Evolutionary conservation across 2,113 vertebrate species (phyloP).

Genomic region (Leptobrachium leishanense): DNA sequence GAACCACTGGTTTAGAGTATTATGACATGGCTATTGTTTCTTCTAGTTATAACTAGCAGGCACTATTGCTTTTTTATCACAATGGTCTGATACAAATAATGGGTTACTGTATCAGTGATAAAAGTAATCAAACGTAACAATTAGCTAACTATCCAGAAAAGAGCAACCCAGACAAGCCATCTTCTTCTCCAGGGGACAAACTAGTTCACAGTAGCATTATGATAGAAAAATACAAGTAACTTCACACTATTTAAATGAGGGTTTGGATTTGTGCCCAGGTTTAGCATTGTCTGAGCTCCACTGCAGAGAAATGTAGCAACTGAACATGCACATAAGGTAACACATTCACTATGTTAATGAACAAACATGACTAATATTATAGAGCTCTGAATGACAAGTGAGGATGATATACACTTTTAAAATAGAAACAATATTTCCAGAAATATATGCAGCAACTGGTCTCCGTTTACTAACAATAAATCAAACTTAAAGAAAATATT

Average conservation of each 20-base stretch:
- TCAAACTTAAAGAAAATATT: no score
- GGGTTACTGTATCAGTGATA: conserved; percentile 12
- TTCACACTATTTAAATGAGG: not conserved
- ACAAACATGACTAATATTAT: no score
- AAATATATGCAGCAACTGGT: no score
- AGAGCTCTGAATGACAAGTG: no score
- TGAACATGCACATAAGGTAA: conserved; percentile 41
- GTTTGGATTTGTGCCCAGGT: conserved; percentile 42
- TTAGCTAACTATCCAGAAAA: conserved; percentile 23
- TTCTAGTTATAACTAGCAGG: no score
- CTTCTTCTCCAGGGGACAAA: conserved; percentile 36
- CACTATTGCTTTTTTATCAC: not conserved
- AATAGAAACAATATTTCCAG: no score
- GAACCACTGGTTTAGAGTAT: no score
- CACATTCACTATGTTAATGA: no score
- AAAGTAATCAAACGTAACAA: conserved; percentile 38
- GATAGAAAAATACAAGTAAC: conserved; percentile 40
- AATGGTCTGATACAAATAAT: not conserved
- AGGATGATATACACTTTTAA: no score
- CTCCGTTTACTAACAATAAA: no score
- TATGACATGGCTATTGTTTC: no score
- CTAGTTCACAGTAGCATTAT: conserved; percentile 18
- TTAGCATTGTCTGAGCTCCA: conserved; percentile 25
- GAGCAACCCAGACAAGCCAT: conserved; percentile 40
- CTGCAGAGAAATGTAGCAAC: conserved; percentile 29